Conservation (phyloP, 2,113 vertebrate species). For the Scartelaos histophorus region DNA sequence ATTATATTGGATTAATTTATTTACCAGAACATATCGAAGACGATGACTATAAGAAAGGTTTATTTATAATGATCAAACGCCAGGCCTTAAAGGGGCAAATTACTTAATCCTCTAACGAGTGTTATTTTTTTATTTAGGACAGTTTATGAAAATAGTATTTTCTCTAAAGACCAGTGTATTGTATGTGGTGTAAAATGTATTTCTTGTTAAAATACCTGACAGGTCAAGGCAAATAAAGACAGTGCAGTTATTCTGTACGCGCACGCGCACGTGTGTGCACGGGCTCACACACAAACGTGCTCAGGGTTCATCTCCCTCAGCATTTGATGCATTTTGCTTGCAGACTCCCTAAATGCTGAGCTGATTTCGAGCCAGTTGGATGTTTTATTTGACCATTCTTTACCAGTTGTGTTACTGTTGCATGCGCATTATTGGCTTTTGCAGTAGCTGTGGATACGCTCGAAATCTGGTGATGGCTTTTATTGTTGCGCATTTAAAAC, state of each 20-base stretch:
- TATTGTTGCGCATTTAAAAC: slow-evolving; percentile 13
- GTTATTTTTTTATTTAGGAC: slow-evolving; percentile 28
- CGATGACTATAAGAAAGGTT: neutral
- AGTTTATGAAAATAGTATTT: neutral
- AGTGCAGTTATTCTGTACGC: slow-evolving; percentile 63
- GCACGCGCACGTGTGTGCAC: slow-evolving; percentile 16
- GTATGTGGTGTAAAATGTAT: slow-evolving; percentile 44
- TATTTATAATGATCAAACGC: slow-evolving; percentile 17
- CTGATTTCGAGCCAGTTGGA: slow-evolving; percentile 24
- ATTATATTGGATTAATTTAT: neutral
- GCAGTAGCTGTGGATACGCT: slow-evolving; percentile 7
- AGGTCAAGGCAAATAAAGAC: slow-evolving; percentile 69
- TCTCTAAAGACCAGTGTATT: slow-evolving; percentile 14
- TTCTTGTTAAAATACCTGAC: slow-evolving; percentile 64
- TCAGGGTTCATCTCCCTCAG: slow-evolving; percentile 25
- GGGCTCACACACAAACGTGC: slow-evolving; percentile 9
- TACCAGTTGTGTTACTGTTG: neutral
- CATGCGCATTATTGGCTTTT: neutral
- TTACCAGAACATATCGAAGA: neutral
- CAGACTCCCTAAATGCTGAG: slow-evolving; percentile 14
- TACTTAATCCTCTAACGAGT: neutral
- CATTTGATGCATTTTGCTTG: slow-evolving; percentile 51
- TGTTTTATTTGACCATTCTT: slow-evolving; percentile 21
- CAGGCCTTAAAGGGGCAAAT: neutral
- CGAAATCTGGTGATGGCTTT: neutral